Conservation (phyloP, 2,797 vertebrate genomes). For the Pseudochromis fuscus region DNA sequence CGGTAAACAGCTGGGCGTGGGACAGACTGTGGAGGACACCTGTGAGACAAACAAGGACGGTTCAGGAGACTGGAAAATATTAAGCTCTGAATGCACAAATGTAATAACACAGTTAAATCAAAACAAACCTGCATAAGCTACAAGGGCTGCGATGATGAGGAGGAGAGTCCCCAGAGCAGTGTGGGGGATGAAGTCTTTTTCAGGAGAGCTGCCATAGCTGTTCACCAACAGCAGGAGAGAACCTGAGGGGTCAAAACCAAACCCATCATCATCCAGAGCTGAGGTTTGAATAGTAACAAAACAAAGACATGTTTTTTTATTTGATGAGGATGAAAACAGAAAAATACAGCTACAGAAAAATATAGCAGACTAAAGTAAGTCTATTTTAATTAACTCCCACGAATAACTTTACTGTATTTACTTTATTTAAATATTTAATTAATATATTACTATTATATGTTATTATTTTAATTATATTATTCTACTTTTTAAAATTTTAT, state of each 20-base stretch:
- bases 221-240: constrained; percentile 87
- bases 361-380: too few relatives aligned
- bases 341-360: too few relatives aligned
- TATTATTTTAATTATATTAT: too few relatives aligned
- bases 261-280: neutral
- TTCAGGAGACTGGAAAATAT: constrained; percentile 7
- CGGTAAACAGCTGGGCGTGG: constrained; percentile 78
- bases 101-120: neutral
- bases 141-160: constrained; percentile 80
- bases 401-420: too few relatives aligned
- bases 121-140: constrained; percentile 88
- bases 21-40: constrained; percentile 82
- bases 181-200: constrained; percentile 78
- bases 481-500: too few relatives aligned
- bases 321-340: too few relatives aligned
- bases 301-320: neutral
- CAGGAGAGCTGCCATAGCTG: constrained; percentile 80
- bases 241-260: constrained; percentile 74
- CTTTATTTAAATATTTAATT: too few relatives aligned
- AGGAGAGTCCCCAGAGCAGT: constrained; percentile 88
- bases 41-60: constrained; percentile 52
- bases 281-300: neutral
- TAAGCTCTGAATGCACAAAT: neutral
- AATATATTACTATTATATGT: too few relatives aligned
- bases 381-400: neutral